Evolutionary conservation across 1,140 invertebrate genomes (phyloP), one percentile per base, ranked within the genome.

Genomic region (Ceratoteleas bidentatus): DNA sequence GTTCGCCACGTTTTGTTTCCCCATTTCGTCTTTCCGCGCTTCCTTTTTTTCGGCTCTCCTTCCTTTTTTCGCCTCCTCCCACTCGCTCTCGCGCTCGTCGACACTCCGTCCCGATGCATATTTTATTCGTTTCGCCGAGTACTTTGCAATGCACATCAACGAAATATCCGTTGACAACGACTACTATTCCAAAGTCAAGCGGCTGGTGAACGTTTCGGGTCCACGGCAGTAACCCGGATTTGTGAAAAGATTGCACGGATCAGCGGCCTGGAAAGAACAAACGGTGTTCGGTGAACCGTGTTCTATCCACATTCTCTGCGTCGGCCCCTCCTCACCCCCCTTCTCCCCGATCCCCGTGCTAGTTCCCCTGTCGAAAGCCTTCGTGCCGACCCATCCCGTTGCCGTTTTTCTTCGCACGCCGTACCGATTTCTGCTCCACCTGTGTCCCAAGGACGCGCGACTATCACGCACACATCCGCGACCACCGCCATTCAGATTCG

Each of bases 241-340:
- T 87, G 89, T 87, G 88, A 91, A 91, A 91, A 90, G 89, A 90
- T 91, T 89, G 88, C 87, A 91, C 88, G 87, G 88, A 79, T 88
- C 89, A 90, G 72, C 87, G 89, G 85, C 83, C 86, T 77, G 89
- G 88, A 90, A 91, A 90, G 90, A 90, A 91, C 89, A 91, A 91
- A 90, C 88, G 89, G 88, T 90, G 88, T 89, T 89, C 87, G 84
- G 81, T 88, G 86, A 88, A 91, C 87, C 86, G 86, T 90, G 86
- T 85, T 87, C 83, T 84, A 87, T 88, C 85, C 89, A 81, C 86
- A 84, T 86, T 84, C 84, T 69, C 76, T 79, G 74, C 79, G 52
- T 68, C 32, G 58, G 69, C 84, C 62, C 78, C 36, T 24, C 24
- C 24, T 24, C 24, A 24, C 24, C 24, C 24, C 24, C 1, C 1